phyloP scores from a whole-genome alignment of 2,113 vertebrate species.

The Indicator indicator region DNA sequence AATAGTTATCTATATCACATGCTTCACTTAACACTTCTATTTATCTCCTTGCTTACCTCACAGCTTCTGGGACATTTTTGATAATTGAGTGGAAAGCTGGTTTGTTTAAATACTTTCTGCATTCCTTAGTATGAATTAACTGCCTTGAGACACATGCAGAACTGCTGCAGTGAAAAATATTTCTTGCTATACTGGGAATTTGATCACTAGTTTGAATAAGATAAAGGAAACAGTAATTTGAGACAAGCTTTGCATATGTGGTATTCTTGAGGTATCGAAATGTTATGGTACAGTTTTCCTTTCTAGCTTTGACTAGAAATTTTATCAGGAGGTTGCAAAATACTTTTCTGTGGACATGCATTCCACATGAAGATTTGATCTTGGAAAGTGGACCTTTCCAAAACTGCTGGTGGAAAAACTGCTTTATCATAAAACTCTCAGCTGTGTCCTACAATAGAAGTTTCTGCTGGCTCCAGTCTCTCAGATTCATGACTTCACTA shows the following conservation, averaged over 20 bases:
- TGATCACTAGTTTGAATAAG: background rate
- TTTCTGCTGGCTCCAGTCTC: background rate
- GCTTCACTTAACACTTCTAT: background rate
- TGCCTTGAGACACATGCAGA: background rate
- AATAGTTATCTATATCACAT: background rate
- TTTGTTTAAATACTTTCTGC: constrained; percentile 43
- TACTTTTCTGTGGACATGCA: background rate
- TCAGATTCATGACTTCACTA: background rate
- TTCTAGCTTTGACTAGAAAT: background rate
- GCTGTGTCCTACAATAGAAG: background rate
- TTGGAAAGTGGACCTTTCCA: background rate
- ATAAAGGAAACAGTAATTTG: background rate
- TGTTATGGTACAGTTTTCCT: background rate
- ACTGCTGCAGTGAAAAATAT: background rate
- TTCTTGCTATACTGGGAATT: background rate
- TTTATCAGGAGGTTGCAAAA: background rate
- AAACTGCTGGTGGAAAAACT: background rate
- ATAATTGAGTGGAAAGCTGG: constrained; percentile 3
- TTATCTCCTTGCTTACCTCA: constrained; percentile 11
- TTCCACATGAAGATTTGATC: background rate
- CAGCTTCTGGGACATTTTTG: background rate
- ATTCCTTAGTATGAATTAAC: constrained; percentile 33
- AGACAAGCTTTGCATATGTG: background rate
- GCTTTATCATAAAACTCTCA: constrained; percentile 5
- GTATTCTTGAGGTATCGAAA: background rate